Conservation (phyloP, 2,113 vertebrate species). For the zebrafish (Danio rerio) region DNA sequence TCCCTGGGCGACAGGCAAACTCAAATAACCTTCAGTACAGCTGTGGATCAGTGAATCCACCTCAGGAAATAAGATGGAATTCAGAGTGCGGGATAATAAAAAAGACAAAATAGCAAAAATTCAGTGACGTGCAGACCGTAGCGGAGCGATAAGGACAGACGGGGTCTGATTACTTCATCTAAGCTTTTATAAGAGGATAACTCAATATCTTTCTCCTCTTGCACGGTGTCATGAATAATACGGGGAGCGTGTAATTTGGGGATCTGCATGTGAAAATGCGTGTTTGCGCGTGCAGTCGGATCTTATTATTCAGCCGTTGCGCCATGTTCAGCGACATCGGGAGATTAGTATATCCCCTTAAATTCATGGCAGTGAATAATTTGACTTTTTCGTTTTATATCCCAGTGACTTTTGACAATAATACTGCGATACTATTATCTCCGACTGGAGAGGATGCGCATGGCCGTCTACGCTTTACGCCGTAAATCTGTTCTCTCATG, state of each 20-base stretch:
- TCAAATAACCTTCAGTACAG: slow-evolving; percentile 53
- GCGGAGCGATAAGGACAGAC: slow-evolving; percentile 35
- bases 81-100: slow-evolving; percentile 31
- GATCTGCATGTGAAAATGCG: slow-evolving; percentile 47
- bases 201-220: slow-evolving; percentile 42
- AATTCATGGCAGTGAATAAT: slow-evolving; percentile 53
- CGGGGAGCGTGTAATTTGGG: slow-evolving; percentile 37
- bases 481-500: neutral
- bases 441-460: slow-evolving; percentile 3
- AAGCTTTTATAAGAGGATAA: slow-evolving; percentile 37
- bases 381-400: slow-evolving; percentile 35
- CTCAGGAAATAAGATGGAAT: slow-evolving; percentile 39
- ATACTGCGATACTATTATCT: slow-evolving; percentile 37
- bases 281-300: slow-evolving; percentile 41
- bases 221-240: slow-evolving; percentile 47
- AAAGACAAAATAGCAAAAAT: slow-evolving; percentile 49
- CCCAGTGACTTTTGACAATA: slow-evolving; percentile 46
- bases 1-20: slow-evolving; percentile 44
- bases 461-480: neutral
- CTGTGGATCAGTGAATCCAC: slow-evolving; percentile 49
- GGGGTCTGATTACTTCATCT: slow-evolving; percentile 40
- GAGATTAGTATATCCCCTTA: slow-evolving; percentile 48
- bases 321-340: slow-evolving; percentile 4
- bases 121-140: slow-evolving; percentile 14
- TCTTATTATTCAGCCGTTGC: slow-evolving; percentile 49